Conservation (phyloP, 1,140 invertebrate species). For the Drosophila aff. region DNA sequence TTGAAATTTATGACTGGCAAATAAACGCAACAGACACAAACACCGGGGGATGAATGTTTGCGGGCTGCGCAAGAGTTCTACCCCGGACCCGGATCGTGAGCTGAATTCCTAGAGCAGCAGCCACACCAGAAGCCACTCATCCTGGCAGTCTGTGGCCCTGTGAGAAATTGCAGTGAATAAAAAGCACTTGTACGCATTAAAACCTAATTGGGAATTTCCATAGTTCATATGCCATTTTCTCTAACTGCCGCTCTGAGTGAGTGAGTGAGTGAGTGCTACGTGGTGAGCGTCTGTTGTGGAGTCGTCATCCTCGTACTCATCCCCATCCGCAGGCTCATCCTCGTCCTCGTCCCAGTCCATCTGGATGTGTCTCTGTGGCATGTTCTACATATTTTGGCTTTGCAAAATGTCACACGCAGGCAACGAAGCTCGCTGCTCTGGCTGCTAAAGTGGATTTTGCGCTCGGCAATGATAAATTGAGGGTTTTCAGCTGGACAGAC, state of each 20-base stretch:
- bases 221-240: slow-evolving; percentile 80
- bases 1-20: slow-evolving; percentile 84
- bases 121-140: not conserved
- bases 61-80: slow-evolving; percentile 2
- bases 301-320: slow-evolving; percentile 4
- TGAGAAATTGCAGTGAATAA: slow-evolving; percentile 83
- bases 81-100: slow-evolving; percentile 57
- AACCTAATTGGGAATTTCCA: slow-evolving; percentile 84
- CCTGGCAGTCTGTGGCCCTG: slow-evolving; percentile 24
- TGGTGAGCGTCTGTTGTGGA: slow-evolving; percentile 18
- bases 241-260: slow-evolving; percentile 46
- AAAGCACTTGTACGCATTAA: slow-evolving; percentile 83
- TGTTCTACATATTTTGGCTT: slow-evolving; percentile 82
- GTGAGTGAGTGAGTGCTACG: slow-evolving; percentile 34
- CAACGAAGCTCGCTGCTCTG: slow-evolving; percentile 62
- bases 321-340: not conserved
- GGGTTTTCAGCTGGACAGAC: slow-evolving; percentile 55
- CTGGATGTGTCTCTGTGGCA: slow-evolving; percentile 60
- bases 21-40: slow-evolving; percentile 62
- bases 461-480: slow-evolving; percentile 81
- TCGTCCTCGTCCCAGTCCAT: slow-evolving; percentile 12
- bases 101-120: slow-evolving; percentile 43
- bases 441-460: slow-evolving; percentile 75
- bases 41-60: slow-evolving; percentile 16
- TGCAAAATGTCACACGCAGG: slow-evolving; percentile 81